Evolutionary conservation across 2,888 invertebrate species (phyloP), one percentile per base, ranked within the genome.

Genomic region (Drosophila monieri): DNA sequence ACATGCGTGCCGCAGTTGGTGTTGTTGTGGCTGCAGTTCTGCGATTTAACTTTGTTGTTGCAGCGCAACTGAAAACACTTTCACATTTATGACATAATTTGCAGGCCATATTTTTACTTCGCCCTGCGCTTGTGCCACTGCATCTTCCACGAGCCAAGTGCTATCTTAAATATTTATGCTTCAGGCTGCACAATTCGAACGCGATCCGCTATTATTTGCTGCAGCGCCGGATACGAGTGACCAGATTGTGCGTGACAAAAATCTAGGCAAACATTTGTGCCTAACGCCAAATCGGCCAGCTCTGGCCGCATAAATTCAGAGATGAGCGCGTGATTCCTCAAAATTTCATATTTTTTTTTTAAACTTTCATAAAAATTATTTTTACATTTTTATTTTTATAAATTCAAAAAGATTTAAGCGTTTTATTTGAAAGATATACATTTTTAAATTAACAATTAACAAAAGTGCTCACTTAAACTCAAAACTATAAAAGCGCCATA

Each of bases 41-140:
- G 51, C 57, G 56, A 39, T 53, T 57, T 30, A 32, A 27, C 10
- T 37, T 56, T 37, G 62, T 51, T 65, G 62, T 43, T 65, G 64
- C 53, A 41, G 53, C 46, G 35, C 69, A 52, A 47, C 64, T 37
- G 4, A 8, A 39, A 66, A 72, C 78, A 85, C 81, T 87, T 81
- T 81, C 79, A 81, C 78, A 78, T 55, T 81, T 80, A 76, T 87
- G 69, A 79, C 72, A 85, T 72, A 83, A 80, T 85, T 79, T 64
- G 75, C 67, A 78, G 74, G 85, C 85, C 83, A 89, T 77, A 76
- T 80, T 85, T 89, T 77, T 55, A 74, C 61, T 74, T 76, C 47
- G 76, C 74, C 76, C 83, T 88, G 56, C 72, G 74, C 70, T 83
- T 79, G 68, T 74, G 75, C 80, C 83, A 75, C 75, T 73, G 84